Percentiles rank a stretch among this genome's conserved stretches.
Conservation (phyloP, 1,140 invertebrate genomes). For the Cepaea nemoralis region DNA sequence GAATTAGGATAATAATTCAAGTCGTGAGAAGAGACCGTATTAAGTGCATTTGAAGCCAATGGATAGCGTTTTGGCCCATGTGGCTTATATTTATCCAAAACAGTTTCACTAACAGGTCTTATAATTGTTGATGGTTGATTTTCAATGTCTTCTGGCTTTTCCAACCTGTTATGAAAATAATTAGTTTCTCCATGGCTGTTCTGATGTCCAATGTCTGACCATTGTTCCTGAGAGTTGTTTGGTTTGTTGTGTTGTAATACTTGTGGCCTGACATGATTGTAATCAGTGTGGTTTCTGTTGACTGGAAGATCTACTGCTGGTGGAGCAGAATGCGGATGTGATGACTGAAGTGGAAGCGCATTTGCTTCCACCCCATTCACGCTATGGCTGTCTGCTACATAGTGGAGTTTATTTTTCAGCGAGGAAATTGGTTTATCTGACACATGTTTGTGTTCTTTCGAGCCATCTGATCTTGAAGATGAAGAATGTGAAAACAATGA, state of each 20-base stretch:
- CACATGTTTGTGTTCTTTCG: constrained; percentile 1
- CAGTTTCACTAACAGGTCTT: neutral
- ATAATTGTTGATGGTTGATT: neutral
- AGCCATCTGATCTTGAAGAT: neutral
- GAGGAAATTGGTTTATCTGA: neutral
- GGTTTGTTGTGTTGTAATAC: neutral
- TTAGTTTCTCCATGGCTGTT: neutral
- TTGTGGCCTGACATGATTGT: neutral
- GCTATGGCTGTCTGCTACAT: neutral
- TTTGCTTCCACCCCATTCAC: neutral
- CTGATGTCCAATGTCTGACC: neutral
- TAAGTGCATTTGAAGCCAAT: neutral
- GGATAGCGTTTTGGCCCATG: neutral
- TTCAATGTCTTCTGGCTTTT: neutral
- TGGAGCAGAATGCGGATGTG: neutral
- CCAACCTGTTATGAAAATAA: neutral
- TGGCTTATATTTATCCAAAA: neutral
- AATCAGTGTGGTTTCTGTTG: neutral
- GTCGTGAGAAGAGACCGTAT: neutral
- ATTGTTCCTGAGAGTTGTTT: neutral
- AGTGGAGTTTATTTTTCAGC: neutral
- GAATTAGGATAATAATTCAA: neutral
- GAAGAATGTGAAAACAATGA: neutral
- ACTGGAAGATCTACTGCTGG: neutral
- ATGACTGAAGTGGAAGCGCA: neutral